Evolutionary conservation across 2,797 vertebrate genomes (phyloP).

Genomic region (Capromys pilorides): DNA sequence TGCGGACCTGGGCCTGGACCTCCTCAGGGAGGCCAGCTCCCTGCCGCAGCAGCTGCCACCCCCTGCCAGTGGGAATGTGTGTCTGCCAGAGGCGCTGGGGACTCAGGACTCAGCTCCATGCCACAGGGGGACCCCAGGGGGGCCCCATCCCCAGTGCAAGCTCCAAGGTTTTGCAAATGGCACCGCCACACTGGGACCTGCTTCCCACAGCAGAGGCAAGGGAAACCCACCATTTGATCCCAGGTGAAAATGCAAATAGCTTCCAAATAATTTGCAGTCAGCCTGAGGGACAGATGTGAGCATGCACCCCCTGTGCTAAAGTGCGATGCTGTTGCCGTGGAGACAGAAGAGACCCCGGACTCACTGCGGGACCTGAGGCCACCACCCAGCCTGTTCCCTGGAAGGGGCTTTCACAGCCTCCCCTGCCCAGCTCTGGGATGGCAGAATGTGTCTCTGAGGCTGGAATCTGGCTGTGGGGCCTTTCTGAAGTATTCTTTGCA

Average conservation of each 20-base stretch:
- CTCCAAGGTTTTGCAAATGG: background rate
- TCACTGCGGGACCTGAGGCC: background rate
- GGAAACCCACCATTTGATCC: background rate
- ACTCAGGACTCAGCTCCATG: no score
- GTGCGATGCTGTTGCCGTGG: fast-evolving
- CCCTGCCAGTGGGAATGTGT: background rate
- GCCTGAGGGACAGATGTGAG: background rate
- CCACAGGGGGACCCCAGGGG: no score
- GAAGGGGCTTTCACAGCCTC: background rate
- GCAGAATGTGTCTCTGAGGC: fast-evolving
- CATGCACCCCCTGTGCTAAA: fast-evolving
- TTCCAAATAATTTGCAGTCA: background rate
- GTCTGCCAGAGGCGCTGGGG: background rate
- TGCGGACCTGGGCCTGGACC: background rate
- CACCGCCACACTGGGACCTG: background rate
- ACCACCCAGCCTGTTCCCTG: background rate
- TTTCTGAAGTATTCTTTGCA: background rate
- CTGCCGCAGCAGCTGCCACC: no score
- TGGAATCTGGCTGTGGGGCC: background rate
- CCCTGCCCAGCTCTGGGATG: fast-evolving
- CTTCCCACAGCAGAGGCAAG: background rate
- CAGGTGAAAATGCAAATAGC: background rate
- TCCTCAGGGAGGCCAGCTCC: background rate
- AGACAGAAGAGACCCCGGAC: background rate
- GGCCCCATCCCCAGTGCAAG: no score